Evolutionary conservation across 2,888 invertebrate genomes (phyloP), one percentile per base, ranked within the genome.

Genomic region (Microchrysa polita): DNA sequence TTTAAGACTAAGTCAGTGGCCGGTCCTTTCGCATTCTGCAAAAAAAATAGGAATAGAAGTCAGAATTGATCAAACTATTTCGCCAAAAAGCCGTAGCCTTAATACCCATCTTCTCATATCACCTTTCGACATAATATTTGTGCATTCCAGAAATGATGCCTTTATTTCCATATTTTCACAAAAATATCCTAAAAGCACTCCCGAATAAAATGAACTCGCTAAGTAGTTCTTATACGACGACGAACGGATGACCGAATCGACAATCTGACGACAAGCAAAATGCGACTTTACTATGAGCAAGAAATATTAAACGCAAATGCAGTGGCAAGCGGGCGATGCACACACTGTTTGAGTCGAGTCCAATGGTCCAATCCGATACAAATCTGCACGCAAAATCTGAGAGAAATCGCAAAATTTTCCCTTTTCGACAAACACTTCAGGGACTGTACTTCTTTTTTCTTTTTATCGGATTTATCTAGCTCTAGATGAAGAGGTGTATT

Each of bases 11-110:
- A n/a, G n/a, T n/a, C n/a, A n/a, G n/a, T n/a, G n/a, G n/a, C n/a
- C n/a, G n/a, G n/a, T n/a, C n/a, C 74, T 89, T 91, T 40, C 80
- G 80, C n/a, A 79, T 72, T 20, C 92, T 87, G 18, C n/a, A 27
- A 23, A 22, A 72, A 53, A 53, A 52, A 23, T 12, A 1, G 16
- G 12, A 5, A 22, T 12, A n/a, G n/a, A 20, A 67, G 4, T 10
- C 27, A 9, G 27, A 34, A 27, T 1, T 4, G 14, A 12, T 67
- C 27, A 52, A 67, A 40, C 18, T 44, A 16, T 7, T 52, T 57
- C 18, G 12, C 18, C n/a, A 42, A 40, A 23, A 48, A 1, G 14
- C 20, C 27, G n/a, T 5, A 10, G 52, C 14, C n/a, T n/a, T 34
- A 40, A 23, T 71, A 71, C 71, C 57, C 23, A 16, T 5, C 71